Base-by-base conservation (phyloP, 2,797 vertebrate genomes). In the Coregonus suidteri region DNA sequence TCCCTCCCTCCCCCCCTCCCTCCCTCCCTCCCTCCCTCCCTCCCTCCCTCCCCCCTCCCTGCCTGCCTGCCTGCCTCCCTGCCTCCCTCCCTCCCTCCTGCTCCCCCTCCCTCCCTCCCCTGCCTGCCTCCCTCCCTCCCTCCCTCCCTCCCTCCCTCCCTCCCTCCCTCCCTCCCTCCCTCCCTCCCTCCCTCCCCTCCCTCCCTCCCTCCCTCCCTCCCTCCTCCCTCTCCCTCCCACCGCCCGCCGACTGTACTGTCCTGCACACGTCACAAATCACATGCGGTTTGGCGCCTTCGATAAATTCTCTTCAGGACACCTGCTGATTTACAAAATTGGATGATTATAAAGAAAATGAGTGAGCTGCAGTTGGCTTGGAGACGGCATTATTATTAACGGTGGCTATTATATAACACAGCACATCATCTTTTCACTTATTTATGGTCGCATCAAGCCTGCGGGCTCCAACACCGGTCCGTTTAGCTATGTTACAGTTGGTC, bases 271-370 rank as follows among this genome's bases (percentile, higher is more conserved):
- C 65, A 82, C 82, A 56, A 85, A 84, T 87, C 80, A 78, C 18
- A 82, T 74, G 52, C 37, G 77, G 75, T 76, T 25, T 34, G 78
- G 47, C 67, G 65, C 70, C 56, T 59, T 82, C 75, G 72, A 73
- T 86, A 64, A 74, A 75, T 84, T 85, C 73, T 77, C 76, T 68
- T 53, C 20, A 62, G 75, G 75, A 85, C 77, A 82, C 86, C 86
- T 81, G 75, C 84, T 89, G 84, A 88, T 87, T 85, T 86, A 74
- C 20, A 9, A 82, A 85, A 88, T 79, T 84, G 77, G 70, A 85
- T 84, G 83, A 83, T 86, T 79, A 86, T 79, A 82, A 82, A 83
- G 74, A 81, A 87, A 88, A 85, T 81, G 66, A 86, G 69, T 20
- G 67, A 87, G 77, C 72, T 74, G 81, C 77, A 72, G 54, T 86